These are phyloP conservation scores for Monopis laevigella DNA, from an alignment of 2,888 invertebrate genomes.

Conservation along the genomic window DNA sequence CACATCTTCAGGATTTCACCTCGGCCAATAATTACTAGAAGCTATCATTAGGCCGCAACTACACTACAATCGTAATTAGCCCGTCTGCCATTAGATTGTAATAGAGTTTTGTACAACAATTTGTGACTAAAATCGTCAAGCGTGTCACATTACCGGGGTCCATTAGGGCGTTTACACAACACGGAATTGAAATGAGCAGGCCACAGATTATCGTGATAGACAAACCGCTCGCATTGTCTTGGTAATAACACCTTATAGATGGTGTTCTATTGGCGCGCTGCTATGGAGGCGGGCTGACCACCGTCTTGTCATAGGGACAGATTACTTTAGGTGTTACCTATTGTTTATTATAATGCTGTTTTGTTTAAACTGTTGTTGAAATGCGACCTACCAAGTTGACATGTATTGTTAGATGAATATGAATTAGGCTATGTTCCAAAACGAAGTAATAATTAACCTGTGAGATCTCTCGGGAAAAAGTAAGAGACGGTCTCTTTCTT, in stretches of 20 bases:
- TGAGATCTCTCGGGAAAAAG: too few relatives aligned
- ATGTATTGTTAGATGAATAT: too few relatives aligned
- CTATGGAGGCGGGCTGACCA: too few relatives aligned
- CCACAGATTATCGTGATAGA: slow-evolving; percentile 65
- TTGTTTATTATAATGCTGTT: too few relatives aligned
- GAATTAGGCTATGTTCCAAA: too few relatives aligned
- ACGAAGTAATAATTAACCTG: too few relatives aligned
- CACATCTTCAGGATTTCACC: slow-evolving; percentile 65
- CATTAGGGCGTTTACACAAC: slow-evolving; percentile 67
- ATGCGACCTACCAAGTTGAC: too few relatives aligned
- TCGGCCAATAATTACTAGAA: slow-evolving; percentile 59
- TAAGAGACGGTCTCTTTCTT: too few relatives aligned
- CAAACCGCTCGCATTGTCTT: slow-evolving; percentile 60
- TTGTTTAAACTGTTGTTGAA: too few relatives aligned
- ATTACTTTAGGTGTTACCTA: too few relatives aligned
- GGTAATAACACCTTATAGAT: slow-evolving; percentile 53
- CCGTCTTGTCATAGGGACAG: too few relatives aligned
- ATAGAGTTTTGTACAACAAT: slow-evolving; percentile 66
- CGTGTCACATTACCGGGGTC: slow-evolving; percentile 64
- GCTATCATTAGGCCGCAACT: slow-evolving; percentile 62
- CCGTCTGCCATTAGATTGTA: slow-evolving; percentile 64
- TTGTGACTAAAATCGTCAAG: slow-evolving; percentile 68
- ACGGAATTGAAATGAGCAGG: slow-evolving; percentile 63
- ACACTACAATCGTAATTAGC: slow-evolving; percentile 65
- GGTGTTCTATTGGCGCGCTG: too few relatives aligned